phyloP scores from a whole-genome alignment of 2,888 invertebrate species.

The Opisthograptis luteolata region DNA sequence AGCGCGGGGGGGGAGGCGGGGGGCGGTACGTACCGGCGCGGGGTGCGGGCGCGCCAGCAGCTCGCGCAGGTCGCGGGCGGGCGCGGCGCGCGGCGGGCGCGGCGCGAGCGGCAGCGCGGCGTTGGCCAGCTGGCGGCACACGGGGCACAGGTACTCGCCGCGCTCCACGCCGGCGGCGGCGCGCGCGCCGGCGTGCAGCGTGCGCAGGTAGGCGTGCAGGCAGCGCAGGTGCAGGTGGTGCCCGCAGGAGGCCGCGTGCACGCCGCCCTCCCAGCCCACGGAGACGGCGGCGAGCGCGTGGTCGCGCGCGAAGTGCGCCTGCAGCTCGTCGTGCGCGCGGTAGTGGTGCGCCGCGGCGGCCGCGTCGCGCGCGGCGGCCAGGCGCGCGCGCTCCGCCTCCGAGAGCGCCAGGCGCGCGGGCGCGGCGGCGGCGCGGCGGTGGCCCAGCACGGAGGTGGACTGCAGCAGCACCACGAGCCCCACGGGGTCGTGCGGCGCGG shows the following conservation, averaged over 20 bases:
- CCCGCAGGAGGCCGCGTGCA: constrained; percentile 97
- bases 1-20: constrained; percentile 75
- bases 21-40: constrained; percentile 67
- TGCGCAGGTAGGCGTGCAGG: constrained; percentile 94
- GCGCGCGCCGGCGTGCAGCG: constrained; percentile 89
- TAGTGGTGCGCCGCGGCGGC: constrained; percentile 91
- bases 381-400: constrained; percentile 60
- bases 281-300: constrained; percentile 27
- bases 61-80: constrained; percentile 70
- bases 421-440: constrained; percentile 63
- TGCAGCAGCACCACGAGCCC: constrained; percentile 94
- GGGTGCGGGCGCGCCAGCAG: constrained; percentile 85
- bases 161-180: constrained; percentile 86
- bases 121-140: constrained; percentile 92
- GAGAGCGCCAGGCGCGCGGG: constrained; percentile 66
- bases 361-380: constrained; percentile 79
- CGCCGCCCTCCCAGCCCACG: constrained; percentile 93
- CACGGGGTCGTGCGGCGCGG: constrained; percentile 89
- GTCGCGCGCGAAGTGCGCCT: constrained; percentile 85
- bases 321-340: constrained; percentile 90
- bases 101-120: constrained; percentile 93
- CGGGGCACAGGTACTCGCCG: constrained; percentile 97
- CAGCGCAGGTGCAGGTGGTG: constrained; percentile 98
- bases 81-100: constrained; percentile 82
- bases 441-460: constrained; percentile 92